Percentiles rank a stretch among this genome's conserved stretches.
These are phyloP conservation scores for Otocyon megalotis DNA, from an alignment of 2,113 vertebrate genomes.

Conservation along the genomic window DNA sequence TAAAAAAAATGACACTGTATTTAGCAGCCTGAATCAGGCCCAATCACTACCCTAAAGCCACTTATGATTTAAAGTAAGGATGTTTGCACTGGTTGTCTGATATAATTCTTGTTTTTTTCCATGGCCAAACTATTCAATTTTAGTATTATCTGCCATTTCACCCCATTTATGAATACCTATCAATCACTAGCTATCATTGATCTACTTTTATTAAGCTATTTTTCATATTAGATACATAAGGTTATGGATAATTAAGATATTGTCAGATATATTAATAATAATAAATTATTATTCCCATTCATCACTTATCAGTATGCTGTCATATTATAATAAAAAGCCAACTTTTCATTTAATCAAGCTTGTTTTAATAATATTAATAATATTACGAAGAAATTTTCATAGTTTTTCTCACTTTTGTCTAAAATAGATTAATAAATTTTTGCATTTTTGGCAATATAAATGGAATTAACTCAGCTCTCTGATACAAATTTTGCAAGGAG, in stretches of 20 bases:
- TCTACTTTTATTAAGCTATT: conserved; percentile 15
- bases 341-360: conserved; percentile 45
- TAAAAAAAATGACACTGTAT: background rate
- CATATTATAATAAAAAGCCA: background rate
- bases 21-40: background rate
- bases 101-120: background rate
- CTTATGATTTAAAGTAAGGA: conserved; percentile 16
- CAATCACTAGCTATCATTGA: background rate
- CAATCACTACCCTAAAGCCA: background rate
- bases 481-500: background rate
- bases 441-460: background rate
- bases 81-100: background rate
- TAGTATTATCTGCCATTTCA: background rate
- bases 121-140: background rate
- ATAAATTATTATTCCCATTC: background rate
- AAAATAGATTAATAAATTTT: background rate
- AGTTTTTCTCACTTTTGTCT: conserved; percentile 20
- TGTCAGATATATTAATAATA: background rate
- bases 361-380: background rate
- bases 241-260: background rate
- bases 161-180: background rate
- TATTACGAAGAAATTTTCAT: background rate
- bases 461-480: background rate
- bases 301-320: background rate
- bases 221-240: background rate